These are phyloP conservation scores for Aethes cnicana DNA, from an alignment of 2,888 invertebrate genomes.

Conservation along the genomic window DNA sequence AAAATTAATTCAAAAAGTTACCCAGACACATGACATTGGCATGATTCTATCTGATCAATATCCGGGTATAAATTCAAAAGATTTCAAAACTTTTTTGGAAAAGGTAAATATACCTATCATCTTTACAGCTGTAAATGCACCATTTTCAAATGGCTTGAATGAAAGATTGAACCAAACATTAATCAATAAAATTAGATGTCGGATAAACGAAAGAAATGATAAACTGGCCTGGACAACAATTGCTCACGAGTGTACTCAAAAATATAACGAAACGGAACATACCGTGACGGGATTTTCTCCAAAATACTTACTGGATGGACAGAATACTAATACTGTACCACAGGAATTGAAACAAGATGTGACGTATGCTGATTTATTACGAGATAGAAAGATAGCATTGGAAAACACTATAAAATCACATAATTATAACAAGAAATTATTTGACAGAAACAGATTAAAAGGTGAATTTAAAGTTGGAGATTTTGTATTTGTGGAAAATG, in stretches of 20 bases:
- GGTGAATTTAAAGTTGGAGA: too few relatives aligned
- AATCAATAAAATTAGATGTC: constrained; percentile 43
- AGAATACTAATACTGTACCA: constrained; percentile 37
- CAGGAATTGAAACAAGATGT: background rate
- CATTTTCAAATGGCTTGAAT: constrained; percentile 39
- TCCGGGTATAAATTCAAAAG: constrained; percentile 26
- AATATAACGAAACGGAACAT: constrained; percentile 44
- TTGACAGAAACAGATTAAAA: too few relatives aligned
- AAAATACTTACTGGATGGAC: constrained; percentile 41
- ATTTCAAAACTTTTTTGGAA: constrained; percentile 1
- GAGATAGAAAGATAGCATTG: background rate
- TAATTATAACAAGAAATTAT: too few relatives aligned
- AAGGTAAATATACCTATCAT: constrained; percentile 30
- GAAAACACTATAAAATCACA: background rate
- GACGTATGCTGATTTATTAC: background rate
- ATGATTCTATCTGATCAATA: constrained; percentile 36
- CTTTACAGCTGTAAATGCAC: constrained; percentile 43
- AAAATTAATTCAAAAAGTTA: constrained; percentile 29
- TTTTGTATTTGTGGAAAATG: too few relatives aligned
- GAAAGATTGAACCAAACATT: constrained; percentile 42
- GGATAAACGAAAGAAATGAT: constrained; percentile 38
- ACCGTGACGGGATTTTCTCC: constrained; percentile 44
- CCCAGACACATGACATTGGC: constrained; percentile 29
- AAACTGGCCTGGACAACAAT: constrained; percentile 43
- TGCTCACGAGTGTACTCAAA: constrained; percentile 40